Evolutionary conservation across 2,888 invertebrate genomes (phyloP).

Genomic region (Anorthoa munda): DNA sequence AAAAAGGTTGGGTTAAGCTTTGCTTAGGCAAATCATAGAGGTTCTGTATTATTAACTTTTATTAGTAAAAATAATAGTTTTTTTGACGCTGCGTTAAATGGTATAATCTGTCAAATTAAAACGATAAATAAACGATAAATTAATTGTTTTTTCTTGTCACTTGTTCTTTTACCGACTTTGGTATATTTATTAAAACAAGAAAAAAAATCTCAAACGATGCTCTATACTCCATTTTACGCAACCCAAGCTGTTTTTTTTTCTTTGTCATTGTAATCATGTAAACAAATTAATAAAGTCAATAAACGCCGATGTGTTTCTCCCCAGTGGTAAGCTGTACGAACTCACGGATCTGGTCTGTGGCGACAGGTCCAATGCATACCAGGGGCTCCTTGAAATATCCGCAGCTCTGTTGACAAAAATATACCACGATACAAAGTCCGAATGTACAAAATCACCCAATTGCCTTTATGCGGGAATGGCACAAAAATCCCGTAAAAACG

Average conservation of each 20-base stretch:
- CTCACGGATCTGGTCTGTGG: conserved; percentile 93
- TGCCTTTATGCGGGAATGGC: too few species aligned
- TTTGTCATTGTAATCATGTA: too few species aligned
- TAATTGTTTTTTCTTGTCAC: too few species aligned
- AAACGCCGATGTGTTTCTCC: conserved; percentile 94
- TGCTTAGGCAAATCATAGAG: conserved; percentile 51
- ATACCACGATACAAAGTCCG: background rate
- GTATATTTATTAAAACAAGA: background rate
- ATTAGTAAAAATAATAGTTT: conserved; percentile 67
- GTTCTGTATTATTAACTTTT: conserved; percentile 54
- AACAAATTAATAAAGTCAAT: conserved; percentile 86
- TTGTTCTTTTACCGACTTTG: background rate
- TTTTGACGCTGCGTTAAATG: conserved; percentile 51
- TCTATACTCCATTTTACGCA: conserved; percentile 56
- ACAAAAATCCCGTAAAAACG: too few species aligned
- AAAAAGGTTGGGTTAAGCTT: conserved; percentile 36
- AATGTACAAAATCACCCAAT: too few species aligned
- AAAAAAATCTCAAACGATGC: background rate
- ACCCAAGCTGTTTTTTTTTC: too few species aligned
- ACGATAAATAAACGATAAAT: too few species aligned
- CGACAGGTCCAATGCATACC: conserved; percentile 96
- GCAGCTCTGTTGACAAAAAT: conserved; percentile 92
- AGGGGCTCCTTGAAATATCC: conserved; percentile 98
- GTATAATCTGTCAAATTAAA: conserved; percentile 11
- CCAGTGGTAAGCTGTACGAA: conserved; percentile 95